These are phyloP conservation scores for Semotilus atromaculatus DNA, from an alignment of 2,797 vertebrate species.

Conservation along the genomic window DNA sequence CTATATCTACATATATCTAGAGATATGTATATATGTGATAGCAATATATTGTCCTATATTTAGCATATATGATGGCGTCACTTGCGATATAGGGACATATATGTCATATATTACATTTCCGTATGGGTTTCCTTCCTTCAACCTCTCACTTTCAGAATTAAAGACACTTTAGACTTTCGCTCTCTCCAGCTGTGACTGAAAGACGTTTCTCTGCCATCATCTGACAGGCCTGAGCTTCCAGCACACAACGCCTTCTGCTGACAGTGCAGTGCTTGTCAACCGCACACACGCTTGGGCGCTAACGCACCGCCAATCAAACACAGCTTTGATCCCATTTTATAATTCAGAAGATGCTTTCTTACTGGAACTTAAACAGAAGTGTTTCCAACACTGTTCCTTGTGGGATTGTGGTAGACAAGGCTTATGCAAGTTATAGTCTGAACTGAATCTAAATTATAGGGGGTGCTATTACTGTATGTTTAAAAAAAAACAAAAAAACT, in stretches of 20 bases:
- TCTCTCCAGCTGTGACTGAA: constrained; percentile 38
- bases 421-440: constrained; percentile 1
- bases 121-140: constrained; percentile 28
- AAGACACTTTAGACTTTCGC: constrained; percentile 25
- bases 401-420: not conserved
- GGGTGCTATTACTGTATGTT: not conserved
- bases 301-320: constrained; percentile 57
- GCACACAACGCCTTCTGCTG: constrained; percentile 45
- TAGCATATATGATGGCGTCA: no score
- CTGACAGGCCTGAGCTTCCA: constrained; percentile 49
- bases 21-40: no score
- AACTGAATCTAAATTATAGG: not conserved
- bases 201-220: constrained; percentile 47
- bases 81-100: no score
- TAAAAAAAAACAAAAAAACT: no score
- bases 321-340: constrained; percentile 48
- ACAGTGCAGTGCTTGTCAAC: constrained; percentile 49
- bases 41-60: no score
- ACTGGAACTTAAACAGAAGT: constrained; percentile 13
- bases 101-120: no score
- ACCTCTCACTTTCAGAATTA: constrained; percentile 31
- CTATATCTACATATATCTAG: no score
- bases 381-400: constrained; percentile 11
- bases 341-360: constrained; percentile 41
- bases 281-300: constrained; percentile 2